phyloP scores from a whole-genome alignment of 2,888 invertebrate genomes.

The Pachymerium ferrugineum region DNA sequence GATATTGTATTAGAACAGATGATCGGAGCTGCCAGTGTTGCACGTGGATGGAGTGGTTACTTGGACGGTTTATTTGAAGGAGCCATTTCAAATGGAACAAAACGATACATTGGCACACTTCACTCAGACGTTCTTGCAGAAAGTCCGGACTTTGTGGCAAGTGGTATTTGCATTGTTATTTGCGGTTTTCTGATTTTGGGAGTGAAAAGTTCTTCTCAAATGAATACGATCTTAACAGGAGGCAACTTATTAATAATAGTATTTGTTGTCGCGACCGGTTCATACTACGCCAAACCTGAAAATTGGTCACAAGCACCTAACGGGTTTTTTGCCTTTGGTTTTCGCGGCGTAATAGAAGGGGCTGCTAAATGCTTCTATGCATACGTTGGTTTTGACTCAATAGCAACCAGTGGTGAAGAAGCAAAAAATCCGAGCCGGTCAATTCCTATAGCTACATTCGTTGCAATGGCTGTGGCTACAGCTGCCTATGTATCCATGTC shows the following conservation, averaged over 20 bases:
- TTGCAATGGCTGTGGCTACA: conserved; percentile 74
- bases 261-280: conserved; percentile 73
- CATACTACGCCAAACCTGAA: conserved; percentile 70
- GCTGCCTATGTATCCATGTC: conserved; percentile 70
- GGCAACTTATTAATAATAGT: conserved; percentile 68
- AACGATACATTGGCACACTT: conserved; percentile 41
- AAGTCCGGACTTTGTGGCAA: conserved; percentile 49
- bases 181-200: conserved; percentile 61
- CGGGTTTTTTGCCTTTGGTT: conserved; percentile 73
- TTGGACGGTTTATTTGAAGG: conserved; percentile 54
- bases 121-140: conserved; percentile 38
- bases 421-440: conserved; percentile 58
- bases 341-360: conserved; percentile 65
- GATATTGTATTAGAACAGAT: conserved; percentile 36
- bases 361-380: conserved; percentile 90
- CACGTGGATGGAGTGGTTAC: conserved; percentile 73
- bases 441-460: conserved; percentile 74
- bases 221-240: conserved; percentile 81
- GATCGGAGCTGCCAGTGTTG: conserved; percentile 65
- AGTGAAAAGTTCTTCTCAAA: conserved; percentile 64
- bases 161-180: conserved; percentile 51
- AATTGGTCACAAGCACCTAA: conserved; percentile 66
- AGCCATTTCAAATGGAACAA: conserved; percentile 48
- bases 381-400: conserved; percentile 86
- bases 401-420: conserved; percentile 82